Evolutionary conservation across 2,113 vertebrate species (phyloP).

Genomic region (Eurystomus gularis): DNA sequence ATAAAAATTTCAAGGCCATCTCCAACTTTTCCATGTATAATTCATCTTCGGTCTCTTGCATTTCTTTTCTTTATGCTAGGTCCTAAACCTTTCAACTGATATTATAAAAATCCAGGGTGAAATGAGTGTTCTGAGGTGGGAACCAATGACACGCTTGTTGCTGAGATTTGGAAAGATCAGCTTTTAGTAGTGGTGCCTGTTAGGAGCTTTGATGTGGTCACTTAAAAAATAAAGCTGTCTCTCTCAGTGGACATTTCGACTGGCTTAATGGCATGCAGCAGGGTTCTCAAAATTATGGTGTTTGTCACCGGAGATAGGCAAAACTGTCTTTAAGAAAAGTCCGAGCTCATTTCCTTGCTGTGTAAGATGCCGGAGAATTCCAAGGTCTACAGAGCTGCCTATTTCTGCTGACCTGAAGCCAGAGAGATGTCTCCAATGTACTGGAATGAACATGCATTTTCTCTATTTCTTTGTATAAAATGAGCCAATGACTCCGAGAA

Average conservation of each 20-base stretch:
- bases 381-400: neutral
- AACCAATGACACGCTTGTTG: neutral
- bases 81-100: conserved; percentile 66
- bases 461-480: neutral
- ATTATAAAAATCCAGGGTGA: conserved; percentile 39
- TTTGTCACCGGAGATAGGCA: neutral
- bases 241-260: neutral
- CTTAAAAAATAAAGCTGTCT: neutral
- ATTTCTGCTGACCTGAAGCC: neutral
- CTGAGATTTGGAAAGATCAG: conserved; percentile 32
- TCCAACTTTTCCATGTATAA: conserved; percentile 63
- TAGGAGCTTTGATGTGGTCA: neutral
- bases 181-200: neutral
- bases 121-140: conserved; percentile 4
- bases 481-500: neutral
- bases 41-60: conserved; percentile 48
- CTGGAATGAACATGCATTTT: neutral
- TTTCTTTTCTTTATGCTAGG: conserved; percentile 50
- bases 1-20: conserved; percentile 5
- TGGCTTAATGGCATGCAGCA: neutral
- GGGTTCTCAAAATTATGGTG: neutral
- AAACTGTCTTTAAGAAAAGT: neutral
- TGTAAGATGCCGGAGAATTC: neutral
- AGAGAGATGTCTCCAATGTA: neutral
- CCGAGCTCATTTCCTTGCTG: neutral